phyloP scores from a whole-genome alignment of 2,113 vertebrate genomes.

The Ophthalmolycus amberensis region DNA sequence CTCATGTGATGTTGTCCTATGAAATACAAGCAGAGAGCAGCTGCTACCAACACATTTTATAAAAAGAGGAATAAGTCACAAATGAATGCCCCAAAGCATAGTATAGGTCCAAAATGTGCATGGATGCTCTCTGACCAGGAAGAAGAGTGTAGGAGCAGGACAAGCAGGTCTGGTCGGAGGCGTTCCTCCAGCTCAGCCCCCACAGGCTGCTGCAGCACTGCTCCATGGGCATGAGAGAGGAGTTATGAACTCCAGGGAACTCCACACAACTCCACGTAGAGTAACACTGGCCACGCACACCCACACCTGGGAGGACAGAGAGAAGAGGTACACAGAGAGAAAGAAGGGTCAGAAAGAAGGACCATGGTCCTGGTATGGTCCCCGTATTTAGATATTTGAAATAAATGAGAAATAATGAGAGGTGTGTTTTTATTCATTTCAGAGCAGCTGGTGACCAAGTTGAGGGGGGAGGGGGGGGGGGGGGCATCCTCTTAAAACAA shows the following conservation, averaged over 20 bases:
- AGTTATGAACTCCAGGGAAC: slow-evolving; percentile 69
- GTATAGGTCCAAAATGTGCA: background rate
- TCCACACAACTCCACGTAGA: slow-evolving; percentile 86
- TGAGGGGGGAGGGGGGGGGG: no score
- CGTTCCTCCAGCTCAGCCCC: slow-evolving; percentile 90
- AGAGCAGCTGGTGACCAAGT: background rate
- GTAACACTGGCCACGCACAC: slow-evolving; percentile 84
- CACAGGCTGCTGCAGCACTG: slow-evolving; percentile 88
- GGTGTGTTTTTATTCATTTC: background rate
- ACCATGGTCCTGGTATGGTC: background rate
- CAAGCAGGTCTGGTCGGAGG: slow-evolving; percentile 83
- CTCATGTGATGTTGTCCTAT: background rate
- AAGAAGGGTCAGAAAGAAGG: background rate
- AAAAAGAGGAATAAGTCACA: background rate
- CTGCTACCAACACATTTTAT: background rate
- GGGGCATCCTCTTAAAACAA: no score
- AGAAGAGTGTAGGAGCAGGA: slow-evolving; percentile 84
- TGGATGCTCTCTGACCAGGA: slow-evolving; percentile 69
- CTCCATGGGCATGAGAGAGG: slow-evolving; percentile 83
- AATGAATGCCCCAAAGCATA: background rate
- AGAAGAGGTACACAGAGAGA: background rate
- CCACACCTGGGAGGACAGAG: slow-evolving; percentile 50
- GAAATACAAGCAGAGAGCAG: slow-evolving; percentile 9
- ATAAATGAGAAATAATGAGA: background rate
- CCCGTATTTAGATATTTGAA: background rate